Conservation (phyloP, 2,113 vertebrate species). For the Hystrix brachyura region DNA sequence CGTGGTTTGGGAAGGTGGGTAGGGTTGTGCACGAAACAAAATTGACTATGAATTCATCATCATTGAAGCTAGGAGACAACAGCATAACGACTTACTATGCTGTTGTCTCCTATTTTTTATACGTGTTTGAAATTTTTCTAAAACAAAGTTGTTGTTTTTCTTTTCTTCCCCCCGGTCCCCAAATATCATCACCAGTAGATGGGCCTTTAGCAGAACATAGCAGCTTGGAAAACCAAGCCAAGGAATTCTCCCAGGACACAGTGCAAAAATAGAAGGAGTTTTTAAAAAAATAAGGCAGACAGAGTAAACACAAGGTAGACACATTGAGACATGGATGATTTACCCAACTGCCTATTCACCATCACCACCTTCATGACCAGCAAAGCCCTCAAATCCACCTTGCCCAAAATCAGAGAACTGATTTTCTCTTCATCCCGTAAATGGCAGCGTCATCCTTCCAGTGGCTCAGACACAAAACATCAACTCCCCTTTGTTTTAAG, state of each 20-base stretch:
- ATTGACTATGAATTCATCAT: not conserved
- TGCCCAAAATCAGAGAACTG: not conserved
- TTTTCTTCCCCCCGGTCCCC: not conserved
- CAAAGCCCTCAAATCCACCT: not conserved
- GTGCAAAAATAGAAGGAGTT: not conserved
- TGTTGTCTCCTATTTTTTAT: not conserved
- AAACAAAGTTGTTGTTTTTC: not conserved
- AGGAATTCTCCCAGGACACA: not conserved
- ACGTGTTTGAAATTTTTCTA: not conserved
- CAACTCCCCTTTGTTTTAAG: fast-evolving
- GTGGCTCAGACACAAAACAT: not conserved
- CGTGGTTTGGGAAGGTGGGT: not conserved
- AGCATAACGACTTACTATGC: not conserved
- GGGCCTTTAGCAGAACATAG: not conserved
- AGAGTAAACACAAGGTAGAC: not conserved
- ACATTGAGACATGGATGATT: not conserved
- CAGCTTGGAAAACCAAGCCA: not conserved
- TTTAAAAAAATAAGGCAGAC: not conserved
- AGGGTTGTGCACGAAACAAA: not conserved
- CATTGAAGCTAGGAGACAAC: not conserved
- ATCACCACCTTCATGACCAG: not conserved
- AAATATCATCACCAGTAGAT: not conserved
- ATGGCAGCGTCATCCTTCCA: not conserved
- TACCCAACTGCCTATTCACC: not conserved
- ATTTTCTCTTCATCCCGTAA: not conserved